Percentiles rank a stretch among this genome's conserved stretches.
Evolutionary conservation across 2,797 vertebrate genomes (phyloP).

Genomic region (Gymnodraco acuticeps): DNA sequence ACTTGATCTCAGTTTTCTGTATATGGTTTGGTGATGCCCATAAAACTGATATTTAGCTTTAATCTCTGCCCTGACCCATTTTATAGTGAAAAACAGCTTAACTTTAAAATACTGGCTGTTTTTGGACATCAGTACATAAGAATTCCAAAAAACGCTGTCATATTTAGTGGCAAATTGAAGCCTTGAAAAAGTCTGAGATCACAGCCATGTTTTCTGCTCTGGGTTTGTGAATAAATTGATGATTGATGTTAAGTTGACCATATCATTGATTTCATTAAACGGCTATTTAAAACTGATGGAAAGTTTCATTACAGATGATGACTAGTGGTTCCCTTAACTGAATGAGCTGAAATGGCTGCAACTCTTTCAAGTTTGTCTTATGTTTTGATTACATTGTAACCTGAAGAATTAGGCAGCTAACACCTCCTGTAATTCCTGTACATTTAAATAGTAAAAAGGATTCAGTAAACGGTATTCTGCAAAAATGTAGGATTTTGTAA

Average conservation of each 20-base stretch:
- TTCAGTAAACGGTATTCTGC: not conserved
- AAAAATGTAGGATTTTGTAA: not conserved
- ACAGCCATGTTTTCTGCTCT: not conserved
- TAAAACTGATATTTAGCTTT: conserved; percentile 75
- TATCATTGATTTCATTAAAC: not conserved
- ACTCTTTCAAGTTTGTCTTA: not conserved
- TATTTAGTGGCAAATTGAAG: conserved; percentile 2
- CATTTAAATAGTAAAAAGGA: not conserved
- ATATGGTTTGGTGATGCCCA: conserved; percentile 56
- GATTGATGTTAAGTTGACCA: not conserved
- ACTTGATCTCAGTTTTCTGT: conserved; percentile 52
- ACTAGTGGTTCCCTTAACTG: not conserved
- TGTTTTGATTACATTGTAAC: not conserved
- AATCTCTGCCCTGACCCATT: conserved; percentile 81
- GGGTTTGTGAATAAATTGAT: not conserved
- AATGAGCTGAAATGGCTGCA: not conserved
- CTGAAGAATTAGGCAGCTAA: not conserved
- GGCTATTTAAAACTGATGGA: not conserved
- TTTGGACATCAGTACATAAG: conserved; percentile 40
- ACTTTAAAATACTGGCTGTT: conserved; percentile 52
- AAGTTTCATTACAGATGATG: not conserved
- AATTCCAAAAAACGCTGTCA: conserved; percentile 12
- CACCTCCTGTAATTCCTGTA: not conserved
- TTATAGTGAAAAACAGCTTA: conserved; percentile 69
- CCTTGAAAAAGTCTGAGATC: not conserved